These are phyloP conservation scores for Amiota mariae DNA, from an alignment of 2,888 invertebrate genomes.

Conservation along the genomic window DNA sequence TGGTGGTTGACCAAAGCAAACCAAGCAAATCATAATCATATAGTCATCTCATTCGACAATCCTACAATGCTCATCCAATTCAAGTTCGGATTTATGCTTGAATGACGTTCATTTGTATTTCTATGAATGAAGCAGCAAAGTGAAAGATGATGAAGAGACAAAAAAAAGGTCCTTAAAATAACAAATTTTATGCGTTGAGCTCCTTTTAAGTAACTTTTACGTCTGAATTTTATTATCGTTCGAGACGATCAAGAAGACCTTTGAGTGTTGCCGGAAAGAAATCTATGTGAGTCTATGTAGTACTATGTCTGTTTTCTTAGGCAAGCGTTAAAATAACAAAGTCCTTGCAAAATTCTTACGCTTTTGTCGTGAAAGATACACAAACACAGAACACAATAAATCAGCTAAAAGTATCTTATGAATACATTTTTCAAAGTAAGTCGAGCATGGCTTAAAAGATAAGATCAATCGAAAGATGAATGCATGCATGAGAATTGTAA, in stretches of 20 bases:
- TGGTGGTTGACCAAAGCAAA: slow-evolving; percentile 61
- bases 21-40: slow-evolving; percentile 28
- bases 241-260: slow-evolving; percentile 37
- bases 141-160: background rate
- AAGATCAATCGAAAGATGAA: slow-evolving; percentile 7
- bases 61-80: slow-evolving; percentile 32
- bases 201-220: slow-evolving; percentile 58
- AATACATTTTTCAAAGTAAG: slow-evolving; percentile 18
- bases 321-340: slow-evolving; percentile 50
- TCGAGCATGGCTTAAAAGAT: slow-evolving; percentile 27
- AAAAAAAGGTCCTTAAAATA: slow-evolving; percentile 50
- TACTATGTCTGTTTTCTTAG: slow-evolving; percentile 43
- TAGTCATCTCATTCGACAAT: background rate
- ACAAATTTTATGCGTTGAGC: slow-evolving; percentile 51
- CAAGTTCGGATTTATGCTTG: slow-evolving; percentile 30
- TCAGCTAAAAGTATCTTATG: slow-evolving; percentile 12
- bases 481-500: slow-evolving; percentile 11
- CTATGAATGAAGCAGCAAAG: slow-evolving; percentile 25
- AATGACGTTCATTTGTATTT: slow-evolving; percentile 29
- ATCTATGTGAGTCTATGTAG: background rate
- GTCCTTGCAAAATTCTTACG: slow-evolving; percentile 14
- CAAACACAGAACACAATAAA: slow-evolving; percentile 1
- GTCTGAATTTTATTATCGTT: slow-evolving; percentile 59
- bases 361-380: background rate
- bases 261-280: background rate